Percentiles rank a stretch among this genome's conserved stretches.
These are phyloP conservation scores for Nasonia giraulti DNA, from an alignment of 1,140 invertebrate genomes.

Conservation along the genomic window DNA sequence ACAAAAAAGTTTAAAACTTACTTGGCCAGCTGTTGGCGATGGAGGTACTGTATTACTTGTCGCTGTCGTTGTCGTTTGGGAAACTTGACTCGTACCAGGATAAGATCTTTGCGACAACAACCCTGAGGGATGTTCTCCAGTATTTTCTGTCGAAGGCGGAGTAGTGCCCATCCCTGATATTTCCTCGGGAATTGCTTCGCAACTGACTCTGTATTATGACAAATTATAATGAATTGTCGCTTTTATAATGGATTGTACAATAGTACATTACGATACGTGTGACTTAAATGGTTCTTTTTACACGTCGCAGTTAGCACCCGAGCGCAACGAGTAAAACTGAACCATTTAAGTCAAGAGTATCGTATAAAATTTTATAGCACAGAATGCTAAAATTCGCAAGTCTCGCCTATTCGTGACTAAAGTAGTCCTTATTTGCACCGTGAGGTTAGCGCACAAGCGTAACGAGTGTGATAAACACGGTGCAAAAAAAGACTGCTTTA, in stretches of 20 bases:
- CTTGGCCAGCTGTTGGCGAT: slow-evolving; percentile 67
- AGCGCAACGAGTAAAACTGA: no score
- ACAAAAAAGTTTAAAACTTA: slow-evolving; percentile 38
- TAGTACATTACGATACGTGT: no score
- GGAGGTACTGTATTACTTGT: slow-evolving; percentile 67
- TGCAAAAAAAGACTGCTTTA: no score
- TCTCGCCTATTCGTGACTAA: no score
- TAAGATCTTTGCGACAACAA: slow-evolving; percentile 68
- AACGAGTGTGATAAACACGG: no score
- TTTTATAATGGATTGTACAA: background rate
- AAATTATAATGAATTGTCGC: slow-evolving; percentile 4
- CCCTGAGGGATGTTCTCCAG: slow-evolving; percentile 62
- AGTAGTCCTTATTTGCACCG: no score
- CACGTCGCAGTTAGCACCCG: no score
- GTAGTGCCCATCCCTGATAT: slow-evolving; percentile 80
- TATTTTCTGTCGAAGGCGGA: slow-evolving; percentile 72
- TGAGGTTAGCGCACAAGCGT: no score
- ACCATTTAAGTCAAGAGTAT: no score
- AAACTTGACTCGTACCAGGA: slow-evolving; percentile 62
- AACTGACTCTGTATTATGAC: slow-evolving; percentile 79
- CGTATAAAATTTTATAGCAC: no score
- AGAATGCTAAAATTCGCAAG: no score
- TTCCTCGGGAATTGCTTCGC: slow-evolving; percentile 93
- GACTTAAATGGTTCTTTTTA: no score
- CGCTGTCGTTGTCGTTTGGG: slow-evolving; percentile 56